phyloP scores from a whole-genome alignment of 2,113 vertebrate genomes.

The Callipepla californica region DNA sequence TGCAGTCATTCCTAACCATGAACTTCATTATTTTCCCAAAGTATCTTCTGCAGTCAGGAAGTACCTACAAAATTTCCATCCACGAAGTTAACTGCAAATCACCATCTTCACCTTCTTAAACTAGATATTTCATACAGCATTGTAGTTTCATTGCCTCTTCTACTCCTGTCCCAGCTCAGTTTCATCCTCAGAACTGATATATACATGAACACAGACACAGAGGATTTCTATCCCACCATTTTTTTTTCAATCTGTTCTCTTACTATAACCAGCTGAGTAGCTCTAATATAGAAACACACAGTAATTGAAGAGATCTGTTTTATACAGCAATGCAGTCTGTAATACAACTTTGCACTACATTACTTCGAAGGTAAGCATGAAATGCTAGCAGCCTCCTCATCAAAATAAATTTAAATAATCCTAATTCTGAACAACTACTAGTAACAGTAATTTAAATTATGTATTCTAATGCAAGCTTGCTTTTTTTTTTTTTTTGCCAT shows the following conservation, averaged over 20 bases:
- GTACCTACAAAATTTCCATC: neutral
- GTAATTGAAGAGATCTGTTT: neutral
- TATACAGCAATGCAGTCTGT: neutral
- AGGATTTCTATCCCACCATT: neutral
- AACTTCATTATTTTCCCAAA: neutral
- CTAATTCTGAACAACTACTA: neutral
- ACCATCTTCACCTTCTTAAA: neutral
- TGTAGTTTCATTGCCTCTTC: neutral
- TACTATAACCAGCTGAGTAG: neutral
- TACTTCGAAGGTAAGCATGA: neutral
- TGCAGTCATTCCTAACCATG: neutral
- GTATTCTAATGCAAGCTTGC: neutral
- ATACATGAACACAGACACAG: neutral
- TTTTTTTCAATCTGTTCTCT: neutral
- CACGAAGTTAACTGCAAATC: neutral
- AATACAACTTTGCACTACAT: neutral
- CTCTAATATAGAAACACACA: neutral
- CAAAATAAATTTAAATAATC: conserved; percentile 6
- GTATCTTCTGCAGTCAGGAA: neutral
- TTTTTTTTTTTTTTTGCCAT: neutral
- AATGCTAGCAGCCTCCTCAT: neutral
- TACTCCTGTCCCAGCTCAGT: neutral
- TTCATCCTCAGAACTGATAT: neutral
- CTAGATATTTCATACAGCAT: neutral
- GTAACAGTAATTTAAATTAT: neutral